These are phyloP conservation scores for Opisthograptis luteolata DNA, from an alignment of 2,888 invertebrate genomes.

Conservation along the genomic window DNA sequence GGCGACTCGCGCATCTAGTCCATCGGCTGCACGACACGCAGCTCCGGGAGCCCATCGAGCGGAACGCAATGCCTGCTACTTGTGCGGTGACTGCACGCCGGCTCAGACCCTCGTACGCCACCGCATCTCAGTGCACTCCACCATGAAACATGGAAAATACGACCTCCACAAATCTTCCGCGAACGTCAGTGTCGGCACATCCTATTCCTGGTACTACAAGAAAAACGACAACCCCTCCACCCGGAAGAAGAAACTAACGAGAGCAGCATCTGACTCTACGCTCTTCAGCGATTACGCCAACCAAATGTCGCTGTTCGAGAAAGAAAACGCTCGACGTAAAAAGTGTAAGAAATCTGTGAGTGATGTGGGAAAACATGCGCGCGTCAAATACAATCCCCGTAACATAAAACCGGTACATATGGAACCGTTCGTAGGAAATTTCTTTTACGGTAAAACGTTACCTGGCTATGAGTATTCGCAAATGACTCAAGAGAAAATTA, in stretches of 20 bases:
- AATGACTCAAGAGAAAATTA: conserved; percentile 73
- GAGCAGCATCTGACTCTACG: conserved; percentile 78
- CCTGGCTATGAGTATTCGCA: conserved; percentile 67
- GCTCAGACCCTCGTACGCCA: conserved; percentile 64
- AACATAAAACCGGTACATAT: conserved; percentile 71
- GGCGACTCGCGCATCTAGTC: conserved; percentile 50
- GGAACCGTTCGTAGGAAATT: conserved; percentile 78
- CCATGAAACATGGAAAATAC: conserved; percentile 83
- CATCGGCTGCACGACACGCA: conserved; percentile 62
- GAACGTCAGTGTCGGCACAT: conserved; percentile 76
- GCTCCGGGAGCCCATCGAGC: conserved; percentile 54
- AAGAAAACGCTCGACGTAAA: conserved; percentile 58
- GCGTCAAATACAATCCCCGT: conserved; percentile 66
- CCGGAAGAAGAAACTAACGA: conserved; percentile 62
- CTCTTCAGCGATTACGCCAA: conserved; percentile 81
- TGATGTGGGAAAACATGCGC: conserved; percentile 68
- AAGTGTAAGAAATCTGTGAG: conserved; percentile 73
- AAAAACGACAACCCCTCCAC: conserved; percentile 68
- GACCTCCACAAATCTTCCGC: conserved; percentile 78
- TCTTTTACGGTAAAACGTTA: conserved; percentile 76
- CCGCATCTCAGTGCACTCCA: conserved; percentile 57
- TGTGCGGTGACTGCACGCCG: conserved; percentile 63
- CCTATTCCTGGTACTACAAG: conserved; percentile 81
- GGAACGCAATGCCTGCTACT: conserved; percentile 69
- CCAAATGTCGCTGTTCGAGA: conserved; percentile 77